A percentile compares a stretch with the other conserved stretches of the same genome.
phyloP scores from a whole-genome alignment of 2,888 invertebrate species.

The Melieria omissa region DNA sequence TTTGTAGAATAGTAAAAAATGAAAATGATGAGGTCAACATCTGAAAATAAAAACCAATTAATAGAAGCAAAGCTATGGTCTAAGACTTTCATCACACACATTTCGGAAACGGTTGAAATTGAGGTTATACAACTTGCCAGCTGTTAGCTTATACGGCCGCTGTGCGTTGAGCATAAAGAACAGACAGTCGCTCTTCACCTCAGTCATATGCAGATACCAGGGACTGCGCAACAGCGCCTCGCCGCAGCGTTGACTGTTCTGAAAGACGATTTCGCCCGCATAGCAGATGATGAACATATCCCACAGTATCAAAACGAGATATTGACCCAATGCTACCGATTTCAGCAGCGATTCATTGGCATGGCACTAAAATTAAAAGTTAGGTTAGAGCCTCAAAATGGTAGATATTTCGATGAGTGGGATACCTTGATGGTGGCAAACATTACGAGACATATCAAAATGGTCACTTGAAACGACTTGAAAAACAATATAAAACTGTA shows the following conservation, averaged over 20 bases:
- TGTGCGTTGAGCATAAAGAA: conserved; percentile 54
- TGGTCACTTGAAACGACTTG: conserved; percentile 58
- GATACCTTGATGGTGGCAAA: conserved; percentile 60
- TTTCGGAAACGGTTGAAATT: conserved; percentile 43
- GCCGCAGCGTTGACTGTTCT: conserved; percentile 56
- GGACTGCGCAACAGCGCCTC: conserved; percentile 57
- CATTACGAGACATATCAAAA: conserved; percentile 60
- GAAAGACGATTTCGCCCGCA: conserved; percentile 54
- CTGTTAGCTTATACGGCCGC: conserved; percentile 53
- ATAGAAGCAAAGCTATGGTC: no score
- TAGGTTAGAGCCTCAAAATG: not conserved
- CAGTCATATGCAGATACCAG: conserved; percentile 55
- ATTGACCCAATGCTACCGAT: conserved; percentile 54
- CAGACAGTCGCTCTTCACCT: conserved; percentile 53
- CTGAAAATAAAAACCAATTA: no score
- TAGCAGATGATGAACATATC: conserved; percentile 62
- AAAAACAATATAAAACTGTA: conserved; percentile 60
- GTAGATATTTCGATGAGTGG: no score
- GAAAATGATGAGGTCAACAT: no score
- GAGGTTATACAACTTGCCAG: conserved; percentile 56
- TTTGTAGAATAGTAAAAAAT: no score
- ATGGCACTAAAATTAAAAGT: conserved; percentile 42
- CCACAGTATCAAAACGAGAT: conserved; percentile 54
- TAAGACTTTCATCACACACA: no score
- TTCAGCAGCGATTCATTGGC: conserved; percentile 54